Evolutionary conservation across 2,797 vertebrate species (phyloP).

Genomic region (Sebastes umbrosus): DNA sequence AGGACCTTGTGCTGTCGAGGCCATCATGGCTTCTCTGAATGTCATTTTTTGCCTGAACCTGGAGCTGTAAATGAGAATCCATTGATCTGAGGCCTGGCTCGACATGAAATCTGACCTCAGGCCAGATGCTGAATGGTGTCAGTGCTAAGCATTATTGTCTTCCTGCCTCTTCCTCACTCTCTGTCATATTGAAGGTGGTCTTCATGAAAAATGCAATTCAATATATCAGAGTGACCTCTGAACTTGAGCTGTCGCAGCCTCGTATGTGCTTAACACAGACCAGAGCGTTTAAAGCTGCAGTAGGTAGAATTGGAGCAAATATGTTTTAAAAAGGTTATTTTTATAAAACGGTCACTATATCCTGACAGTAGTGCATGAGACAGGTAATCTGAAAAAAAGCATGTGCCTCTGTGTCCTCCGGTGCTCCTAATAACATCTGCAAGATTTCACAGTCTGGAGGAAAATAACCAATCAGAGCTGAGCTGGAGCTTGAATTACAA

Average conservation of each 20-base stretch:
- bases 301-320: no score
- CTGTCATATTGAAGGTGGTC: not conserved
- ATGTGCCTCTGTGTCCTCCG: no score
- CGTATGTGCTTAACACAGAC: not conserved
- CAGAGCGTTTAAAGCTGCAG: not conserved
- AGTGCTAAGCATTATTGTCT: not conserved
- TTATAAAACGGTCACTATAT: no score
- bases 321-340: no score
- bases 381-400: no score
- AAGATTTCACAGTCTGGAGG: no score
- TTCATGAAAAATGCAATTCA: constrained; percentile 34
- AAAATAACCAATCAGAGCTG: no score
- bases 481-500: no score
- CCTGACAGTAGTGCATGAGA: no score
- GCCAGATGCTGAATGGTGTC: not conserved
- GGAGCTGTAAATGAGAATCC: constrained; percentile 9
- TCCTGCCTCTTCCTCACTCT: not conserved
- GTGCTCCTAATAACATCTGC: no score
- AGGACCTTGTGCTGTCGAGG: not conserved
- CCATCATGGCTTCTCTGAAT: not conserved
- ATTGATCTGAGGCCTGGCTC: constrained; percentile 6
- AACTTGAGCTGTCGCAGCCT: constrained; percentile 11
- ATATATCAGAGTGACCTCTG: constrained; percentile 11
- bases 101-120: constrained; percentile 5
- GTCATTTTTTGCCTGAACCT: not conserved